phyloP scores from a whole-genome alignment of 1,140 invertebrate species.

The Physella acuta region DNA sequence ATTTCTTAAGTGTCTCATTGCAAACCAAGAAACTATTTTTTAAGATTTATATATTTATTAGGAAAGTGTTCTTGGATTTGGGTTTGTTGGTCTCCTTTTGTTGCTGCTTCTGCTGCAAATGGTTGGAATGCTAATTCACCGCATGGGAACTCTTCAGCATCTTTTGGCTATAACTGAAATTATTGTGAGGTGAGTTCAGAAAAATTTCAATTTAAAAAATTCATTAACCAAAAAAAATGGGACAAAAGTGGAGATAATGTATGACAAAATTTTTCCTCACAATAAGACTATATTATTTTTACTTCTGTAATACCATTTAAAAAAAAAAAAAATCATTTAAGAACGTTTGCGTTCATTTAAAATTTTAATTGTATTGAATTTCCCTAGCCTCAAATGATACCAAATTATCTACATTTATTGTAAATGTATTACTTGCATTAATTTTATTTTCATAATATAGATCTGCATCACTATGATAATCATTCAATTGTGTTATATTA shows the following conservation, averaged over 20 bases:
- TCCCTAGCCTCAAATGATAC: no score
- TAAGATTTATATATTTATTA: no score
- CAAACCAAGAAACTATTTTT: no score
- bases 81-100: conserved; percentile 66
- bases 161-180: conserved; percentile 91
- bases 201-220: neutral
- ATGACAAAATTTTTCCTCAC: neutral
- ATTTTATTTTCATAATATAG: no score
- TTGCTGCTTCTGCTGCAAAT: conserved; percentile 73
- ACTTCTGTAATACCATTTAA: neutral
- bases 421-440: no score
- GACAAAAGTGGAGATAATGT: neutral
- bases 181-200: neutral
- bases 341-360: no score
- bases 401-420: no score
- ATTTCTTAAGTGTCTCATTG: no score
- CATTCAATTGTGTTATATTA: no score
- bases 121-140: conserved; percentile 60
- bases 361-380: no score
- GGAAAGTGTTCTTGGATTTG: conserved; percentile 34
- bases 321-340: no score
- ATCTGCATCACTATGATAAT: no score
- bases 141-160: conserved; percentile 93
- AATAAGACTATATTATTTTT: neutral
- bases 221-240: neutral